Percentiles rank a stretch among this genome's conserved stretches.
These are phyloP conservation scores for Hirundichthys speculiger DNA, from an alignment of 2,113 vertebrate genomes.

Conservation along the genomic window DNA sequence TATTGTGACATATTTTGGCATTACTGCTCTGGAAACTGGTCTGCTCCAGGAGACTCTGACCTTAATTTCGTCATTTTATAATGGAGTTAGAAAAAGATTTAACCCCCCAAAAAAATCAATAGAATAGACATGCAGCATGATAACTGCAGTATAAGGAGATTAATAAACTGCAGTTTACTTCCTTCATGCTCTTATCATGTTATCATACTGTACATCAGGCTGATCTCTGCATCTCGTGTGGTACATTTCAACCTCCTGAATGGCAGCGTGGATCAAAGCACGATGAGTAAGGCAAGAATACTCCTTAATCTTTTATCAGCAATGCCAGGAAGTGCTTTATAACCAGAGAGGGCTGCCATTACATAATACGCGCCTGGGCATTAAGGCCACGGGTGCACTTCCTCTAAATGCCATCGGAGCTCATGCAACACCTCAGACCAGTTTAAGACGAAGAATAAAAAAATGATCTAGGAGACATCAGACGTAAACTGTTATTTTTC, in stretches of 20 bases:
- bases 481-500: neutral
- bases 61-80: neutral
- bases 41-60: neutral
- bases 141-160: too few species aligned
- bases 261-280: conserved; percentile 14
- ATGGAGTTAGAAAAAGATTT: neutral
- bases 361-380: conserved; percentile 37
- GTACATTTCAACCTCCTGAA: neutral
- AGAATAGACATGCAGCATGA: too few species aligned
- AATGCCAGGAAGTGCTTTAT: conserved; percentile 56
- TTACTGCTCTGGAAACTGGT: too few species aligned
- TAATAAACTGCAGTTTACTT: neutral
- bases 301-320: conserved; percentile 57
- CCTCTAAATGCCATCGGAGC: conserved; percentile 47
- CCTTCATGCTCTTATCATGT: neutral
- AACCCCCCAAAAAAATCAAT: neutral
- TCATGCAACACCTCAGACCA: conserved; percentile 36
- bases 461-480: neutral
- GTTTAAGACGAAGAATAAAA: too few species aligned
- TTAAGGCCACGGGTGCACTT: conserved; percentile 39
- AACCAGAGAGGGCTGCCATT: conserved; percentile 54
- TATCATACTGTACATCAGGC: conserved; percentile 1
- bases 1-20: too few species aligned
- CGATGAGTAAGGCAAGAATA: conserved; percentile 42
- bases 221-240: conserved; percentile 6